Conservation (phyloP, 92 coral and sea anemone genomes). For the Epizoanthus stellaris region DNA sequence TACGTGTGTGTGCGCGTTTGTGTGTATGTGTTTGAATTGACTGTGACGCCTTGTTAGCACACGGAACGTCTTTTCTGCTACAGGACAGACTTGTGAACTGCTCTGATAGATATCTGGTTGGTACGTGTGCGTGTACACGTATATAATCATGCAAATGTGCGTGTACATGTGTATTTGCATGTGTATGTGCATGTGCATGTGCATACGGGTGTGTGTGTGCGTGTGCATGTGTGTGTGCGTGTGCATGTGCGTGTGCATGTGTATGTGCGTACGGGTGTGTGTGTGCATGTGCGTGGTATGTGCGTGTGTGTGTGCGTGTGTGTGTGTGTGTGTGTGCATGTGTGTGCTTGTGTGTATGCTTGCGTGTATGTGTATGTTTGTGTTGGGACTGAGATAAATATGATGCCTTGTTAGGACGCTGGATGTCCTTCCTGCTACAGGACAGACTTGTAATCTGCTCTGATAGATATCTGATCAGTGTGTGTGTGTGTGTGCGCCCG, state of each 20-base stretch:
- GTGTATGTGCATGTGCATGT: neutral
- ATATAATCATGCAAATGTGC: neutral
- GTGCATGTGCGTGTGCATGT: too few species aligned
- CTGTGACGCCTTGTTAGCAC: conserved; percentile 95
- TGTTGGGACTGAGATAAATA: conserved; percentile 85
- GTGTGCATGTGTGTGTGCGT: neutral
- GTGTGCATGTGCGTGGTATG: neutral
- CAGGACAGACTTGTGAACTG: conserved; percentile 93
- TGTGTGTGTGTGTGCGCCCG: too few species aligned
- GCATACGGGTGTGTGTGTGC: neutral
- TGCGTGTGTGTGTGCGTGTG: too few species aligned
- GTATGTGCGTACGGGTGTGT: neutral
- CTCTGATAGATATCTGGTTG: conserved; percentile 91
- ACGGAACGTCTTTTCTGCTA: conserved; percentile 91
- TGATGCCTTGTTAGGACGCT: conserved; percentile 91
- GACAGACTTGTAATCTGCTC: conserved; percentile 97
- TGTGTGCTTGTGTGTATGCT: too few species aligned
- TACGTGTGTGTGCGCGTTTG: neutral
- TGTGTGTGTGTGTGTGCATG: too few species aligned
- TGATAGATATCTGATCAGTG: conserved; percentile 85
- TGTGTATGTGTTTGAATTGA: neutral
- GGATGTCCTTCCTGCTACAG: conserved; percentile 92
- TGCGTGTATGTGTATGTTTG: too few species aligned
- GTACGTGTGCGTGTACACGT: neutral
- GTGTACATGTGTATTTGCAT: neutral